Percentiles rank a stretch among this genome's conserved stretches.
These are phyloP conservation scores for Anhinga rufa DNA, from an alignment of 2,113 vertebrate species.

Conservation along the genomic window DNA sequence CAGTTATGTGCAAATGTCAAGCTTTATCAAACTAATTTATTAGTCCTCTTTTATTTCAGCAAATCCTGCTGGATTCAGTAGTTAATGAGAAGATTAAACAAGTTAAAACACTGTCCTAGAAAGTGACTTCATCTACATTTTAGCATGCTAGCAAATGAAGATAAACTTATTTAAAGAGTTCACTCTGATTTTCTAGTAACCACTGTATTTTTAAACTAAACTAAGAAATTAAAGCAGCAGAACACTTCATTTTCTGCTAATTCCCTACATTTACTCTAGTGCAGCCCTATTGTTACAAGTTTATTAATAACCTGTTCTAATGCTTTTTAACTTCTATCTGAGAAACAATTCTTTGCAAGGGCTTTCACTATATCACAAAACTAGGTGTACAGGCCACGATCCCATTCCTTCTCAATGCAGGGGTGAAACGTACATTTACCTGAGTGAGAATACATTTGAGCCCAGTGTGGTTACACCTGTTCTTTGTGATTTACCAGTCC, in stretches of 20 bases:
- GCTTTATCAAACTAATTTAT: background rate
- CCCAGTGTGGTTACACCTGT: background rate
- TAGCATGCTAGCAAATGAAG: background rate
- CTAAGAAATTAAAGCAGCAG: background rate
- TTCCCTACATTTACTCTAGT: background rate
- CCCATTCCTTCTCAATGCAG: background rate
- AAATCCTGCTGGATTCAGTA: background rate
- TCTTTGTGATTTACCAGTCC: background rate
- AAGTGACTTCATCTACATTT: background rate
- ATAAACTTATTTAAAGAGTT: background rate
- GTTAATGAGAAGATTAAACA: background rate
- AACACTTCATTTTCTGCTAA: background rate
- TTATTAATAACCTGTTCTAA: background rate
- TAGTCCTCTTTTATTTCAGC: background rate
- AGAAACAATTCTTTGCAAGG: background rate
- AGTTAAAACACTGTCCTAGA: background rate
- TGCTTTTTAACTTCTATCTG: background rate
- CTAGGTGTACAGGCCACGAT: background rate
- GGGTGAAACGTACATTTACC: background rate
- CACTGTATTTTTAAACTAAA: background rate
- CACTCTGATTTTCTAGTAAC: background rate
- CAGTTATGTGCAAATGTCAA: background rate
- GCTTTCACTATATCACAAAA: background rate
- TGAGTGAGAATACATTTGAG: background rate
- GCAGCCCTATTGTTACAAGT: background rate